A percentile compares a stretch with the other conserved stretches of the same genome.
phyloP scores from a whole-genome alignment of 2,797 vertebrate species.

The Tangara arthus region DNA sequence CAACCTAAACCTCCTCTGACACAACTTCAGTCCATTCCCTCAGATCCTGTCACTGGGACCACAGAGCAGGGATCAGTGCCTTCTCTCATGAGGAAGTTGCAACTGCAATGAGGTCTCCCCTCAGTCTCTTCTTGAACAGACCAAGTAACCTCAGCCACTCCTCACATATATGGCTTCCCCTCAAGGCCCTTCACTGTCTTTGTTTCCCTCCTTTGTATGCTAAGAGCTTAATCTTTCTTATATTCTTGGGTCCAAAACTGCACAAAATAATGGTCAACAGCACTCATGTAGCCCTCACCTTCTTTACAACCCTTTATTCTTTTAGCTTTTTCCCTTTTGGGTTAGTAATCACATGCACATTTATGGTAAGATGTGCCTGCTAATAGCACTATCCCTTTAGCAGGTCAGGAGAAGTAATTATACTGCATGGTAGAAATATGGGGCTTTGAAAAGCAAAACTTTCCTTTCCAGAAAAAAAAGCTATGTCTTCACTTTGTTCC shows the following conservation, averaged over 20 bases:
- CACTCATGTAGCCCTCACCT: neutral
- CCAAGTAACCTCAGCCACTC: neutral
- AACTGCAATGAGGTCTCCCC: neutral
- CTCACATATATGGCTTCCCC: rapidly evolving
- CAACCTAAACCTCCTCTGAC: neutral
- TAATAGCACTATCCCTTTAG: neutral
- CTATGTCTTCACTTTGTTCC: rapidly evolving
- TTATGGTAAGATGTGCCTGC: neutral
- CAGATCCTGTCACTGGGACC: neutral
- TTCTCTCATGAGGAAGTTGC: neutral
- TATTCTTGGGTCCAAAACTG: neutral
- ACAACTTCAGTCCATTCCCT: neutral
- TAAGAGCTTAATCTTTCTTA: neutral
- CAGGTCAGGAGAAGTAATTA: neutral
- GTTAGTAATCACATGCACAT: neutral
- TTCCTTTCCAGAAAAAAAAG: neutral
- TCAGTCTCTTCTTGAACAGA: neutral
- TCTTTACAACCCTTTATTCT: neutral
- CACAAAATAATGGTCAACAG: neutral
- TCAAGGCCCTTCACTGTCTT: neutral
- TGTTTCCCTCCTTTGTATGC: rapidly evolving
- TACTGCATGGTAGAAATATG: neutral
- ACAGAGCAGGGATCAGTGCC: neutral
- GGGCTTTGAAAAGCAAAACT: neutral
- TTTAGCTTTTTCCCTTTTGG: neutral